Evolutionary conservation across 1,140 invertebrate species (phyloP), one percentile per base, ranked within the genome.

Genomic region (Polypedilum pembai): DNA sequence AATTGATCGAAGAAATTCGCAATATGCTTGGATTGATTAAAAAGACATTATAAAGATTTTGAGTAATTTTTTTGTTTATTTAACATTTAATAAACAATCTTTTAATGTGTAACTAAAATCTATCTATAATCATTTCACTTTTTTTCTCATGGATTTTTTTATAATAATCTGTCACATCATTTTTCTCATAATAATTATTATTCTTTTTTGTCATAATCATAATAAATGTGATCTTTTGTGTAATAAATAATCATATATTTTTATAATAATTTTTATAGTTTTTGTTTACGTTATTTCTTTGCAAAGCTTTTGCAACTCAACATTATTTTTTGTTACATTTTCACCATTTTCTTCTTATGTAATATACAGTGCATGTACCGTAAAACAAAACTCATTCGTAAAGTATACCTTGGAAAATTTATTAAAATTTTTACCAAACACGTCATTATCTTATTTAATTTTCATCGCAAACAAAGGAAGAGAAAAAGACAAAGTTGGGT

Each of bases 41-140:
- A 56, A 4, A n/a, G 3, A 56, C 12, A 4, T 56, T 8, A 56
- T n/a, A 56, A 33, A 5, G 1, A 33, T 33, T 33, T 33, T 33
- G 15, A 45, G 41, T 45, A 45, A 45, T 45, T 45, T 45, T 69
- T 69, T 69, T 69, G 65, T 69, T 69, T 18, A 69, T 69, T 69
- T 56, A 69, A 69, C 65, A 69, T 69, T 69, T 69, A 69, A 69
- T 69, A 69, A 69, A 69, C 65, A 69, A 69, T 69, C 65, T 69
- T 69, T 69, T 56, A 56, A 69, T 8, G 65, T 69, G 65, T 69
- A 69, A 69, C 65, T 69, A 69, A 69, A 69, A 69, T 20, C 65
- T 69, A 69, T 69, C 65, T 69, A 69, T 69, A 17, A 69, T 69
- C 65, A 69, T 69, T 69, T 20, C 8, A 17, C 15, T 66, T 17